phyloP scores from a whole-genome alignment of 2,797 vertebrate species.

The Helicolenus hilgendorfi region DNA sequence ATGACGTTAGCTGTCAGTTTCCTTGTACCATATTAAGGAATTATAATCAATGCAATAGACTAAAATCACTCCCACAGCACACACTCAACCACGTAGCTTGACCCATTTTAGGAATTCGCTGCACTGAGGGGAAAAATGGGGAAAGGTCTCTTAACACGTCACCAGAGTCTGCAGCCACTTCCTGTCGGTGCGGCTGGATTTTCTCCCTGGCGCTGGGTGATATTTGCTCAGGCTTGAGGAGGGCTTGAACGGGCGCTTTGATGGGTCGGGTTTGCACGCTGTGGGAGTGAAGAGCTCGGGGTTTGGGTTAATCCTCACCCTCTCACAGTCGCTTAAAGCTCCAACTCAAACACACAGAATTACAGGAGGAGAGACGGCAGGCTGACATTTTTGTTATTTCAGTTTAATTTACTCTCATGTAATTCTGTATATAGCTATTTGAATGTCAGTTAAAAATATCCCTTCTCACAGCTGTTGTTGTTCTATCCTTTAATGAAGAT shows the following conservation, averaged over 20 bases:
- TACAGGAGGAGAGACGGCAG: background rate
- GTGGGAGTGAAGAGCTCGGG: background rate
- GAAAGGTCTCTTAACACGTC: constrained; percentile 4
- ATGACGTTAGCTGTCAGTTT: background rate
- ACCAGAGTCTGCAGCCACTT: constrained; percentile 22
- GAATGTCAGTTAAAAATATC: background rate
- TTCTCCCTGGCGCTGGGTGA: constrained; percentile 11
- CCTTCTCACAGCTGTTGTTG: background rate
- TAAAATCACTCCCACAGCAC: background rate
- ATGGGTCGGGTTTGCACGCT: constrained; percentile 31
- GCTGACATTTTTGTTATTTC: background rate
- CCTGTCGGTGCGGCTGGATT: constrained; percentile 44
- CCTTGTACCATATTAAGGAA: background rate
- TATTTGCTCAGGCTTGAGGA: constrained; percentile 40
- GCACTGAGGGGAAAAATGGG: constrained; percentile 14
- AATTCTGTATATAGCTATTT: background rate
- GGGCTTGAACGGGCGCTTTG: constrained; percentile 36
- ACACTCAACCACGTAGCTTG: background rate
- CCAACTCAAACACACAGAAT: background rate
- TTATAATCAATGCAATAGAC: background rate
- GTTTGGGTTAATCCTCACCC: constrained; percentile 29
- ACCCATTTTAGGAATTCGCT: constrained; percentile 40
- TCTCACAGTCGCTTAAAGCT: background rate
- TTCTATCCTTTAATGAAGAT: background rate
- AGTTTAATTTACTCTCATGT: background rate